Base-by-base conservation (phyloP, 2,113 vertebrate genomes). In the Lipophrys pholis region DNA sequence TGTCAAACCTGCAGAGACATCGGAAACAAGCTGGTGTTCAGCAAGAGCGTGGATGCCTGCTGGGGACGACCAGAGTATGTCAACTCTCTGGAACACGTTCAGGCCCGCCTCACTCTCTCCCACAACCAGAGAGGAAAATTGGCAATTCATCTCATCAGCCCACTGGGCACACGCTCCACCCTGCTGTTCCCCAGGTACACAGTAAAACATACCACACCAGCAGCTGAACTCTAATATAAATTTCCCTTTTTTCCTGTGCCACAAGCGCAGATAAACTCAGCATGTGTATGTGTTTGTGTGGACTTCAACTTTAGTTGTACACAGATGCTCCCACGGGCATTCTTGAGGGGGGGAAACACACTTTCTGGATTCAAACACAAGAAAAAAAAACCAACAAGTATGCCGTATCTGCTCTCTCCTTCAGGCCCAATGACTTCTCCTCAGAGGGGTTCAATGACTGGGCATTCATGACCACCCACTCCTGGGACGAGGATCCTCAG, bases 381-480 rank as follows among this genome's bases (percentile, higher is more conserved):
- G 21, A 12, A 55, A 52, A 11, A 30, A 59, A 2, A 15, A 38
- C n/a, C 11, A 52, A 1, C 1, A 52, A 42, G 6, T 35, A 8
- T 38, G 7, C 0, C 15, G 8, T 57, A 15, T 52, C 38, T 58
- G 35, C 5, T 12, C 21, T 62, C 53, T 45, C 62, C 0, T 50
- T 53, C 89, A 99, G 97, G 86, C 95, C 96, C 6, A 96, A 97
- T 0, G 98, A 99, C 92, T 96, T 94, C 80, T 98, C 97, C 0
- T 94, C 95, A 0, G 97, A 99, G 3, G 98, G 98, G 41, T 99
- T 99, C 82, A 97, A 93, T 0, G 97, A 99, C 84, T 99, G 98
- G 98, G 96, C 97, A 36, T 99, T 99, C 78, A 99, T 99, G 98
- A 97, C 95, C 0, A 99, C 97, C 0, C 98, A 99, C 80, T 96